Base-by-base conservation (phyloP, 2,888 invertebrate species). In the Zhengitettix transpicula region DNA sequence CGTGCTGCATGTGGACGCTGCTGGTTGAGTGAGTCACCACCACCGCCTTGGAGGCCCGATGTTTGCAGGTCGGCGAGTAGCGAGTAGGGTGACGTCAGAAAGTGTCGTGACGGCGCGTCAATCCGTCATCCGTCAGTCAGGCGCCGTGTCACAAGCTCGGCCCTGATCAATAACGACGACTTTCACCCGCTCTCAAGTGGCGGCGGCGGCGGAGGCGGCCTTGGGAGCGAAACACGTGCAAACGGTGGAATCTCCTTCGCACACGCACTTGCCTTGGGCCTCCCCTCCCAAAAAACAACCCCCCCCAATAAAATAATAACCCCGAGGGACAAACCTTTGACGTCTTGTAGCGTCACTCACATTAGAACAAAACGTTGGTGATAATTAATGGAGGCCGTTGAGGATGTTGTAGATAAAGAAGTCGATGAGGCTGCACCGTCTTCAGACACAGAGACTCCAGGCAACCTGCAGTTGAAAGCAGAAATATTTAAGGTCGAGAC, bases 81-180 rank as follows among this genome's bases (percentile, higher is more conserved):
- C 47, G 47, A 47, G n/a, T n/a, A n/a, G 47, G 47, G 55, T 58
- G 55, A 62, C 58, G 60, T 60, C 59, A 59, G 16, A 54, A 53
- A 52, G 62, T 58, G 62, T 54, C 60, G 60, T 62, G 60, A 52
- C 60, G 53, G 42, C 52, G 62, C 59, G 62, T 62, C 62, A 60
- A 62, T 62, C 55, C 60, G 60, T 62, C 62, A 60, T 60, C 60
- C 52, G 54, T 60, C 60, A 52, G 60, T 60, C 60, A 42, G 58
- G 42, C 47, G 40, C 16, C 16, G 41, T 40, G 55, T 55, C 55
- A 28, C 28, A 28, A 47, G 47, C 47, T n/a, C 47, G 47, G 12
- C 28, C 28, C 47, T 47, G 47, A 47, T 47, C 47, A 47, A 47
- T 47, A 47, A 47, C 14, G 47, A 28, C 28, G 28, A 28, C 28